Evolutionary conservation across 2,888 invertebrate genomes (phyloP).

Genomic region (Agrotis clavis): DNA sequence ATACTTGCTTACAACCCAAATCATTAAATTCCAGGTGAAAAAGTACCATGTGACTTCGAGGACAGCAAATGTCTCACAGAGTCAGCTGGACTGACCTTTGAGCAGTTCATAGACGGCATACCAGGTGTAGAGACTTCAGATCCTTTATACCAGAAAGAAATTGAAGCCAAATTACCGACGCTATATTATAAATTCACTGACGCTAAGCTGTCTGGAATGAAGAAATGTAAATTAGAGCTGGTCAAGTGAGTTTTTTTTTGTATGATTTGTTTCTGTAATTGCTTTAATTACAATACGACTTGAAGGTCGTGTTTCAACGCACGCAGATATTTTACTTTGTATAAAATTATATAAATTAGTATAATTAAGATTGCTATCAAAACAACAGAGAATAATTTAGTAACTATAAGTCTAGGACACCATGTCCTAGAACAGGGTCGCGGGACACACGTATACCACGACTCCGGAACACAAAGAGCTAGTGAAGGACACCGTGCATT

Average conservation of each 20-base stretch:
- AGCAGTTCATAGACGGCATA: conserved; percentile 51
- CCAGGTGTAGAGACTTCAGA: conserved; percentile 66
- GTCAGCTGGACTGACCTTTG: conserved; percentile 10
- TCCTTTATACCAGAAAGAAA: conserved; percentile 62
- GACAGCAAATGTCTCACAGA: conserved; percentile 59
- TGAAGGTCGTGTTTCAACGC: neutral
- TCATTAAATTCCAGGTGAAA: conserved; percentile 40
- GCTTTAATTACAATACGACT: neutral
- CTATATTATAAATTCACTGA: conserved; percentile 50
- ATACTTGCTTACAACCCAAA: neutral
- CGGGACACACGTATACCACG: too few species aligned
- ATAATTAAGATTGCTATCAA: neutral
- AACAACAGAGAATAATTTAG: neutral
- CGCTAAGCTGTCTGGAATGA: conserved; percentile 54
- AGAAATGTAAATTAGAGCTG: conserved; percentile 42
- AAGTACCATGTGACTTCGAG: conserved; percentile 58
- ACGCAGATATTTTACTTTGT: neutral
- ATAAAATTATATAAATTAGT: neutral
- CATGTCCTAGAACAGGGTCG: too few species aligned
- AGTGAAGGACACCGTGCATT: too few species aligned
- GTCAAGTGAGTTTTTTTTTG: conserved; percentile 23
- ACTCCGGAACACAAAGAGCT: too few species aligned
- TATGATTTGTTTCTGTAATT: neutral
- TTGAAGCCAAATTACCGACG: conserved; percentile 45
- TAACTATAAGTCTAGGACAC: too few species aligned